Conservation (phyloP, 2,888 invertebrate genomes). For the Dioctria rufipes region DNA sequence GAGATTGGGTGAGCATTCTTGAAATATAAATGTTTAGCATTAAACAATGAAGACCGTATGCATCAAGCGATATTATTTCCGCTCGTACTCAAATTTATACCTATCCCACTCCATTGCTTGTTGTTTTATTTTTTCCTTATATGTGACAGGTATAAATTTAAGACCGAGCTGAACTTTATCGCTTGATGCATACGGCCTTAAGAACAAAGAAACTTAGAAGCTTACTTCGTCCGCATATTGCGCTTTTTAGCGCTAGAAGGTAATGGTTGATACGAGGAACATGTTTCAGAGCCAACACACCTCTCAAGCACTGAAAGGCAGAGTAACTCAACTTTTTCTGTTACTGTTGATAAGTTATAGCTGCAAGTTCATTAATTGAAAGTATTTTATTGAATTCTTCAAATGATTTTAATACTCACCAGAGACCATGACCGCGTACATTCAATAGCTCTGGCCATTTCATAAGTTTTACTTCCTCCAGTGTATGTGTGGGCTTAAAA, state of each 20-base stretch:
- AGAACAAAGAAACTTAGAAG: conserved; percentile 41
- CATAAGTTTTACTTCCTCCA: conserved; percentile 65
- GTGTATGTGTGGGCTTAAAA: conserved; percentile 66
- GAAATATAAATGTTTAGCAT: neutral
- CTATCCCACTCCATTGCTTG: too few species aligned
- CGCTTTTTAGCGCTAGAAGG: conserved; percentile 79
- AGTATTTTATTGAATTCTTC: neutral
- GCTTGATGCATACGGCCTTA: too few species aligned
- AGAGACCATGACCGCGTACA: conserved; percentile 79
- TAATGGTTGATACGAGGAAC: conserved; percentile 72
- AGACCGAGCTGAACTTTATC: too few species aligned
- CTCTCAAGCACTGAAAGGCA: conserved; percentile 79
- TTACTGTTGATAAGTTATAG: conserved; percentile 79
- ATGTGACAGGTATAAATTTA: too few species aligned
- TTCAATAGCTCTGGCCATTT: conserved; percentile 77
- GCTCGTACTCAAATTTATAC: too few species aligned
- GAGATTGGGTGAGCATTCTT: conserved; percentile 75
- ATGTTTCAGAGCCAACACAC: conserved; percentile 83
- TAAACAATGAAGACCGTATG: neutral
- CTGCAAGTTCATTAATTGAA: conserved; percentile 71
- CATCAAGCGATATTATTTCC: too few species aligned
- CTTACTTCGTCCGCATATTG: conserved; percentile 75
- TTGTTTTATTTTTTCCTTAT: too few species aligned
- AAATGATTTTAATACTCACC: conserved; percentile 74
- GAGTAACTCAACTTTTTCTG: conserved; percentile 81